A percentile compares a stretch with the other conserved stretches of the same genome.
phyloP scores from a whole-genome alignment of 2,797 vertebrate genomes.

The Arremon aurantiirostris region DNA sequence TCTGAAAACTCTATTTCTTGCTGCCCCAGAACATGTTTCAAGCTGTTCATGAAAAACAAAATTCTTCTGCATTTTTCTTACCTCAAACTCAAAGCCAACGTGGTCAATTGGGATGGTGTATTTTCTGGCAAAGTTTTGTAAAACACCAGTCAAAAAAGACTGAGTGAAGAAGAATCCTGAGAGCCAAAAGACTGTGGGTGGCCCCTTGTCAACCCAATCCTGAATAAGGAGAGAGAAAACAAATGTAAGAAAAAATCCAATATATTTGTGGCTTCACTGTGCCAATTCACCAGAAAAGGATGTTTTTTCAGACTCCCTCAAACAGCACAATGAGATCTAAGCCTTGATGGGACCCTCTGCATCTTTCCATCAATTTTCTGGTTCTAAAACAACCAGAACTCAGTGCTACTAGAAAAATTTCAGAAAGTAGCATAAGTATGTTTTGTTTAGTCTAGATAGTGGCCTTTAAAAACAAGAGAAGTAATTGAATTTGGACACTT shows the following conservation, averaged over 20 bases:
- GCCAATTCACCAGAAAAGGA: neutral
- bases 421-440: neutral
- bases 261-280: neutral
- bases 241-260: neutral
- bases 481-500: neutral
- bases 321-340: neutral
- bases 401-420: neutral
- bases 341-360: neutral
- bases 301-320: neutral
- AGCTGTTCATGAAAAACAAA: neutral
- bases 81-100: conserved; percentile 92
- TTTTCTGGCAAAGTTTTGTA: conserved; percentile 93
- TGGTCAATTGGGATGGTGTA: conserved; percentile 89
- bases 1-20: neutral
- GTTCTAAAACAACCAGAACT: neutral
- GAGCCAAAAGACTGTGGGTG: conserved; percentile 89
- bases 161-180: conserved; percentile 97
- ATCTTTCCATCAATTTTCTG: neutral
- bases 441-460: neutral
- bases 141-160: conserved; percentile 91
- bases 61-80: conserved; percentile 54
- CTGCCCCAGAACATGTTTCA: neutral
- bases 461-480: neutral
- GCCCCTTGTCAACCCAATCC: conserved; percentile 86
- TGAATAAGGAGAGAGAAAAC: conserved; percentile 58